Base-by-base conservation (phyloP, 2,888 invertebrate species). In the Cremastinae sp. region DNA sequence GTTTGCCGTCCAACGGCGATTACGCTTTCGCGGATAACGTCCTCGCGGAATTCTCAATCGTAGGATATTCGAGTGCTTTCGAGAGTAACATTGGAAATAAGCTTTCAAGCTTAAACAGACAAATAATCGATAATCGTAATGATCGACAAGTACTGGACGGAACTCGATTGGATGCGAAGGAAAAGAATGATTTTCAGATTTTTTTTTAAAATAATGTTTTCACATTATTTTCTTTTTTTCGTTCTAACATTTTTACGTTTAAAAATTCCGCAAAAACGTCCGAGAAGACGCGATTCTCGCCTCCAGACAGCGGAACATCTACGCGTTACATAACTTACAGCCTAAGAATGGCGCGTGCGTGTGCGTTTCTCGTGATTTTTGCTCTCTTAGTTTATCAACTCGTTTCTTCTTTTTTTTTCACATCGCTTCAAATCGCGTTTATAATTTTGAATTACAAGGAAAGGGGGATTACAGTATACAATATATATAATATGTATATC, bases 331-430 rank as follows among this genome's bases (percentile, higher is more conserved):
- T 65, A 78, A 56, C 82, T 83, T 85, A 84, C 78, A 80, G 75
- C 58, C 81, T 83, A 84, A 77, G 62, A 84, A 82, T 84, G 84
- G 82, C 83, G 76, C 82, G 83, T 80, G 80, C 79, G 80, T 80
- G 80, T 84, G 80, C 80, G 22, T 16, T 28, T 28, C 5, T 79
- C 80, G 78, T 79, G 76, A 72, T 20, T 49, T 59, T 62, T 28
- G 18, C 56, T 62, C 8, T 49, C 58, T 61, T 36, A 2, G 28
- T 5, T 3, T 28, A 28, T 28, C 28, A 28, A 3, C 28, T 28
- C 41, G 8, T 10, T 56, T 22, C 28, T 56, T 43, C 41, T 43
- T 59, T 43, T 54, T 66, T 59, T n/a, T n/a, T n/a, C n/a, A n/a
- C n/a, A n/a, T n/a, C 73, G 68, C 66, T 41, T 53, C 16, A 14